Evolutionary conservation across 2,888 invertebrate genomes (phyloP).

Genomic region (Scaptomyza cyrtandrae): DNA sequence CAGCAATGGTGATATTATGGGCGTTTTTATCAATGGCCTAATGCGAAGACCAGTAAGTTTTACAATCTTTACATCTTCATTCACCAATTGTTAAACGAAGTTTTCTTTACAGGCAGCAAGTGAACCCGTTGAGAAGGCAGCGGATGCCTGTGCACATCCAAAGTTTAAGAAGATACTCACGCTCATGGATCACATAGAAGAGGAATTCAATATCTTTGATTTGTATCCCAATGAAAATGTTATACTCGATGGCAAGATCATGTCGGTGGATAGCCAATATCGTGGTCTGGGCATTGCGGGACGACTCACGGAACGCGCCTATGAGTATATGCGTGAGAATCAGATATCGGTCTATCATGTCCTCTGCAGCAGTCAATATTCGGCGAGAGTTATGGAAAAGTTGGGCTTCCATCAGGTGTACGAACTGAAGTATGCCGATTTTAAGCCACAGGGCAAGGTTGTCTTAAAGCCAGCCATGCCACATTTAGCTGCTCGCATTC

Average conservation of each 20-base stretch:
- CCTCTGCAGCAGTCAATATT: conserved; percentile 91
- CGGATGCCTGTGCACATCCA: conserved; percentile 84
- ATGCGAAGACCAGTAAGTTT: conserved; percentile 80
- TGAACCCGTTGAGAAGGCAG: conserved; percentile 53
- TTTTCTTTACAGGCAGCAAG: conserved; percentile 26
- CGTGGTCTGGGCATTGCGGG: conserved; percentile 84
- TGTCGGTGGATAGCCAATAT: conserved; percentile 83
- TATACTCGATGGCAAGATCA: conserved; percentile 84
- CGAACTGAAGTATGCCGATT: conserved; percentile 88
- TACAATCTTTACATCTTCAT: neutral
- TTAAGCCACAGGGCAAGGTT: conserved; percentile 87
- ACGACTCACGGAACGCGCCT: conserved; percentile 79
- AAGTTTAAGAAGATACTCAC: conserved; percentile 86
- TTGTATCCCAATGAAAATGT: conserved; percentile 83
- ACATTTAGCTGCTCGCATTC: conserved; percentile 87
- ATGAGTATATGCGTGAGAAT: conserved; percentile 83
- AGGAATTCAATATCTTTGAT: conserved; percentile 84
- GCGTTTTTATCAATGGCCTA: conserved; percentile 86
- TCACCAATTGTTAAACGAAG: neutral
- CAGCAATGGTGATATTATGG: conserved; percentile 85
- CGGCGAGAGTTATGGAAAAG: conserved; percentile 89
- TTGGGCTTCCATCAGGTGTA: conserved; percentile 90
- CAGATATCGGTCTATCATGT: conserved; percentile 87
- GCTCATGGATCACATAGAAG: conserved; percentile 85
- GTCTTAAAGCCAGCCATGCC: conserved; percentile 89